phyloP scores from a whole-genome alignment of 2,888 invertebrate species.

The Phyto melanocephala region DNA sequence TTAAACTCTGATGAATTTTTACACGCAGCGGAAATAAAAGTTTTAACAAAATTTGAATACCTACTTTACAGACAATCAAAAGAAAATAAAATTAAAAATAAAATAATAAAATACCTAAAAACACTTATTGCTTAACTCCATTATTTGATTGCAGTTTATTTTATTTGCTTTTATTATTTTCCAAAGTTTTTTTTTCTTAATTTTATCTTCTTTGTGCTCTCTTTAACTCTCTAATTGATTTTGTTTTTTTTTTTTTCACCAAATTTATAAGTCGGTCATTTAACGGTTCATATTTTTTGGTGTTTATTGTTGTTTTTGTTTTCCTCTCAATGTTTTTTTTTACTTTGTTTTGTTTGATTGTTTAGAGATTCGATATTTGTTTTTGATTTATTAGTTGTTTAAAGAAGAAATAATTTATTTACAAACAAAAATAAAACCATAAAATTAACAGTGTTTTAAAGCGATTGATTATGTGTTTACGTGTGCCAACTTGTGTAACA shows the following conservation, averaged over 20 bases:
- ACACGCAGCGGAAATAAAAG: conserved; percentile 29
- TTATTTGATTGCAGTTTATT: conserved; percentile 17
- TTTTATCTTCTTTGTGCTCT: background rate
- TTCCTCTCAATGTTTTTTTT: conserved; percentile 13
- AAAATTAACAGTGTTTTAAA: background rate
- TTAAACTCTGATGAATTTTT: background rate
- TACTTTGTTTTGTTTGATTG: background rate
- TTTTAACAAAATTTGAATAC: conserved; percentile 1
- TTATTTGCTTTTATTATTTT: background rate
- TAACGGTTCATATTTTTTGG: conserved; percentile 44
- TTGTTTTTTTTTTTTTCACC: background rate
- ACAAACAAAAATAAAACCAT: background rate
- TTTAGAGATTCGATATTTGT: background rate
- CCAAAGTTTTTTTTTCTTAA: background rate
- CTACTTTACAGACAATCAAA: too few relatives aligned
- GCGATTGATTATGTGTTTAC: background rate
- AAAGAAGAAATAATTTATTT: conserved; percentile 11
- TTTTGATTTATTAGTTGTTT: conserved; percentile 1
- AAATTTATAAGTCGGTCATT: conserved; percentile 51
- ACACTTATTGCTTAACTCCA: conserved; percentile 29
- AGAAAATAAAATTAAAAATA: background rate
- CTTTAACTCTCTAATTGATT: background rate
- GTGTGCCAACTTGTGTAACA: conserved; percentile 22
- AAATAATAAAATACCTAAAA: background rate
- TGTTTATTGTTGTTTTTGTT: conserved; percentile 5